Base-by-base conservation (phyloP, 2,113 vertebrate genomes). In the Pomatorhinus ruficollis region DNA sequence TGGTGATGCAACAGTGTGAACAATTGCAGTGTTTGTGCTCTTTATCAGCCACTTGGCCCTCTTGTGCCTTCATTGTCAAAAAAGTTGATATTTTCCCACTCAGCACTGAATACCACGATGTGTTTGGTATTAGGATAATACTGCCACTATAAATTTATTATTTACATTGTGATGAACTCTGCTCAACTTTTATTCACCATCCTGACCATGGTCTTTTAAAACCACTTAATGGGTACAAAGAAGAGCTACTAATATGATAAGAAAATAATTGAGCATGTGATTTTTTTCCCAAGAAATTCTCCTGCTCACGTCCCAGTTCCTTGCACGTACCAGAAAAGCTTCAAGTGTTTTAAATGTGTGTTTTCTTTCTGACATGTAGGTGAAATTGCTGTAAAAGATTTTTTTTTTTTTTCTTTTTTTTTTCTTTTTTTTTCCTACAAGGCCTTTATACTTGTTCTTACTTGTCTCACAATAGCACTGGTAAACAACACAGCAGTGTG, bases 371-470 rank as follows among this genome's bases (percentile, higher is more conserved):
- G 79, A 44, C 59, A 89, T 33, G 14, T 9, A 77, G 60, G 63
- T 75, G 82, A 70, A 96, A 92, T 95, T 79, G n/a, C 89, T 95
- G 47, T 40, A 86, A 56, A 21, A 65, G 54, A 93, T 87, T 93
- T 64, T 35, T 86, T 93, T 25, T 47, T 53, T 59, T 95, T 87
- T 40, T 71, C 77, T 53, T 35, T 95, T 87, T 40, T 71, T 39
- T 39, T 64, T 35, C 84, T 93, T 25, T 47, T 53, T 59, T 95
- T 87, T 40, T 71, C 79, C 54, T 89, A 12, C 64, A 42, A 19
- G 95, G 77, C 49, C 53, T 68, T 92, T 86, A 21, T 77, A 61
- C 47, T 54, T 79, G 53, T 40, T 79, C 59, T 76, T 87, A 4
- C 25, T 59, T 39, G 30, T 75, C 76, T 91, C 61, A 75, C 57